Evolutionary conservation across 2,113 vertebrate species (phyloP).

Genomic region (Nothocercus julius): DNA sequence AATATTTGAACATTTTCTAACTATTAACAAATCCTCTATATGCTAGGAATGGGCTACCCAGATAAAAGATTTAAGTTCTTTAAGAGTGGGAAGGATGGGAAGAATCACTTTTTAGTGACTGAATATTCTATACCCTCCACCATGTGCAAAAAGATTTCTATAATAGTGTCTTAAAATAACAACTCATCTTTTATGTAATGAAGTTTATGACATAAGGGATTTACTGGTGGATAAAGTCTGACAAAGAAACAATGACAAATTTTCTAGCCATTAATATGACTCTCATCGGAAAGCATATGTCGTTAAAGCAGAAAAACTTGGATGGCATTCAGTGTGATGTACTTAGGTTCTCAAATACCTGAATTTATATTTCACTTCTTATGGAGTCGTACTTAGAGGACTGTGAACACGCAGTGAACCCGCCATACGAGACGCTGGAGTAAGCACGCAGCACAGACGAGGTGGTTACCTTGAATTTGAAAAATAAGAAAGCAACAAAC

Average conservation of each 20-base stretch:
- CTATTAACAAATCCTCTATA: not conserved
- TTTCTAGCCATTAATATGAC: constrained; percentile 29
- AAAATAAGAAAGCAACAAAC: no score
- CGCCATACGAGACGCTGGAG: no score
- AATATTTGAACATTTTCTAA: not conserved
- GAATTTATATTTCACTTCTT: not conserved
- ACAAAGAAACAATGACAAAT: constrained; percentile 13
- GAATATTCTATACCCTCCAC: not conserved
- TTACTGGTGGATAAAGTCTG: not conserved
- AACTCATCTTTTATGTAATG: not conserved
- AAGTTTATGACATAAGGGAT: not conserved
- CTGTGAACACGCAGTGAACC: no score
- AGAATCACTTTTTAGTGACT: not conserved
- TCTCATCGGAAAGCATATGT: constrained; percentile 21
- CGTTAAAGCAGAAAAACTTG: not conserved
- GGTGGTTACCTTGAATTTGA: no score
- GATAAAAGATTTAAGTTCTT: not conserved
- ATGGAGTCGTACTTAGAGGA: no score
- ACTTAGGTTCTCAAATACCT: not conserved
- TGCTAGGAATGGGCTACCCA: not conserved
- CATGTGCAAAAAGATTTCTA: not conserved
- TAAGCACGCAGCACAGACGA: no score
- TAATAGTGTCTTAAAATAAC: not conserved
- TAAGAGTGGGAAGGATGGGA: not conserved
- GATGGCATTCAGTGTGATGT: not conserved